phyloP scores from a whole-genome alignment of 2,113 vertebrate species.

The Rostratula benghalensis region DNA sequence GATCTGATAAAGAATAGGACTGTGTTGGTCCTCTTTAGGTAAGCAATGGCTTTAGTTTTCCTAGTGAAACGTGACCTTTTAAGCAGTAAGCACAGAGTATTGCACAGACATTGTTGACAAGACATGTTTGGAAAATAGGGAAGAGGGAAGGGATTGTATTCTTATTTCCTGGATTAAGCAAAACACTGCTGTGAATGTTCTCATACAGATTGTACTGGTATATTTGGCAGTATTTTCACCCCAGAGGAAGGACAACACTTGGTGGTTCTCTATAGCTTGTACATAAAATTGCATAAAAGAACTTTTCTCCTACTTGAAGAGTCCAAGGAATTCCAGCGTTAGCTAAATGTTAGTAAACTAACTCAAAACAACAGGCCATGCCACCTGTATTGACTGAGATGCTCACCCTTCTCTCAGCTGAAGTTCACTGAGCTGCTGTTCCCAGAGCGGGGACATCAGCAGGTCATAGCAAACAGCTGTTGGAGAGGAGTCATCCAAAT shows the following conservation, averaged over 20 bases:
- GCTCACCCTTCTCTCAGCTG: neutral
- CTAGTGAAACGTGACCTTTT: neutral
- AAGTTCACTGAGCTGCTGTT: neutral
- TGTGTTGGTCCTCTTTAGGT: neutral
- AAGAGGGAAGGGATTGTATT: neutral
- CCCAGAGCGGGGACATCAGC: rapidly evolving
- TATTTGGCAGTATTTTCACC: neutral
- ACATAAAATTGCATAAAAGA: neutral
- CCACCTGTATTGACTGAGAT: neutral
- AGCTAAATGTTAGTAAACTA: neutral
- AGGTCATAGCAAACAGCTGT: neutral
- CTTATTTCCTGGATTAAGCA: neutral
- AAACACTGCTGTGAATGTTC: neutral
- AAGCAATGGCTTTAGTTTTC: neutral
- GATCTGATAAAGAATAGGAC: neutral
- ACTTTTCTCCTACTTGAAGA: neutral
- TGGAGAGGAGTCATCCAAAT: neutral
- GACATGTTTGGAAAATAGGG: neutral
- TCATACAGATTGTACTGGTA: neutral
- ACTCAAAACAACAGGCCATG: neutral
- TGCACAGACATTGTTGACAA: neutral
- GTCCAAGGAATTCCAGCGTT: neutral
- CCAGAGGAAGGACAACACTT: neutral
- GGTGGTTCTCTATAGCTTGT: neutral
- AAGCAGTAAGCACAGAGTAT: neutral